Base-by-base conservation (phyloP, 2,888 invertebrate genomes). In the Buathra laborator region DNA sequence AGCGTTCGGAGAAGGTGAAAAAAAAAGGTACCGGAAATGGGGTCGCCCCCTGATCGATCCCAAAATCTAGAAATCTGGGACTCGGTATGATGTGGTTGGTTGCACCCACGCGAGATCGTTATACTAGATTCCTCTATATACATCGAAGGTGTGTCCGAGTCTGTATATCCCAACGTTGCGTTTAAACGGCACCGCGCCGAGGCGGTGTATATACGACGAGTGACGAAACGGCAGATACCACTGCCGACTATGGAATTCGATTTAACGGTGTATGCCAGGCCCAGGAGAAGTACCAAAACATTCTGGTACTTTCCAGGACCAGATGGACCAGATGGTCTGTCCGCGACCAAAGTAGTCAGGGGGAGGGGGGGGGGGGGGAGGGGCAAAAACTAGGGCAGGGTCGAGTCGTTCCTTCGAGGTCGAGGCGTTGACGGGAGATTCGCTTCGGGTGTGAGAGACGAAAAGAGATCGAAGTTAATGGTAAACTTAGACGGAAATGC, bases 251-350 rank as follows among this genome's bases (percentile, higher is more conserved):
- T 51, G 79, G 75, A 79, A 83, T 79, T 79, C 70, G 74, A 56
- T 66, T 75, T 83, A 83, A 83, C 83, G 83, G 79, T 83, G 44
- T 32, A 46, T 43, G 53, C 71, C 16, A 64, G 37, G 24, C 56
- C 29, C n/a, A 32, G 59, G 56, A 53, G 46, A 43, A 51, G 66
- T 37, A 66, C 70, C 68, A 75, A 66, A 71, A 79, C 59, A 70
- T 53, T 64, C 53, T 46, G 62, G 74, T 19, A 70, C 37, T 71
- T 71, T 75, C 64, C n/a, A 19, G 64, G 56, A 24, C 24, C 24
- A 24, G 24, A 67, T 51, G 72, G 44, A 48, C 68, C 79, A 80
- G 53, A 19, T 79, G 70, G 72, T 56, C 56, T 24, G 64, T 37
- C 9, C 37, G 24, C 24, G 48, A 14, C 32, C 59, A 19, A 62